These are phyloP conservation scores for Meiosimyza decipiens DNA, from an alignment of 2,888 invertebrate genomes.

Conservation along the genomic window DNA sequence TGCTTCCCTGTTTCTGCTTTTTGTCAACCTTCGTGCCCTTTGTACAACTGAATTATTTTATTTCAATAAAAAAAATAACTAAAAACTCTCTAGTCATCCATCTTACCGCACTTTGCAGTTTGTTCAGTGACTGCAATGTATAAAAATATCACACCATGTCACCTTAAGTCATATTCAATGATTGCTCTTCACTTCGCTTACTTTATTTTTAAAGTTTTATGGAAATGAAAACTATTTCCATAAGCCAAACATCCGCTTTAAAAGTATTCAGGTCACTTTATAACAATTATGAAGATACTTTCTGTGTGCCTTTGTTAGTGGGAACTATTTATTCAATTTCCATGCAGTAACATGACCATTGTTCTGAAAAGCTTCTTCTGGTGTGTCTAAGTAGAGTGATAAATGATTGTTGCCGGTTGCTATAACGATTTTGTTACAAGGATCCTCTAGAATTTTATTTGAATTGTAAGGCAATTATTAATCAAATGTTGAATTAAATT, in stretches of 20 bases:
- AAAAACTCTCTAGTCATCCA: neutral
- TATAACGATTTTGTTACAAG: neutral
- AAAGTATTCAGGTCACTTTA: slow-evolving; percentile 46
- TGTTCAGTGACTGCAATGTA: neutral
- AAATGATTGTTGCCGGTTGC: slow-evolving; percentile 5
- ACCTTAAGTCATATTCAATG: neutral
- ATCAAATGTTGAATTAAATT: neutral
- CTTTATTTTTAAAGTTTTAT: slow-evolving; percentile 26
- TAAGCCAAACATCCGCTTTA: slow-evolving; percentile 45
- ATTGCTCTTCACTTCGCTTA: slow-evolving; percentile 9
- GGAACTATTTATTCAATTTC: no score
- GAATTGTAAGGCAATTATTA: neutral
- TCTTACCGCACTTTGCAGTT: no score
- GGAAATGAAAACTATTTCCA: slow-evolving; percentile 43
- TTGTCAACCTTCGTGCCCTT: no score
- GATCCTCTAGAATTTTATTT: neutral
- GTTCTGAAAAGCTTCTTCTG: slow-evolving; percentile 1
- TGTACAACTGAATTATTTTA: no score
- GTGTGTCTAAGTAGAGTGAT: slow-evolving; percentile 10
- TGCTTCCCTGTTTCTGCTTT: no score
- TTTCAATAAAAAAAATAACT: no score
- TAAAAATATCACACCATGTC: neutral
- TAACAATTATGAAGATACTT: slow-evolving; percentile 42
- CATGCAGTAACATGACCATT: slow-evolving; percentile 13
- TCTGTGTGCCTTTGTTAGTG: neutral